phyloP scores from a whole-genome alignment of 2,888 invertebrate species.

The Drosophila multiciliata region DNA sequence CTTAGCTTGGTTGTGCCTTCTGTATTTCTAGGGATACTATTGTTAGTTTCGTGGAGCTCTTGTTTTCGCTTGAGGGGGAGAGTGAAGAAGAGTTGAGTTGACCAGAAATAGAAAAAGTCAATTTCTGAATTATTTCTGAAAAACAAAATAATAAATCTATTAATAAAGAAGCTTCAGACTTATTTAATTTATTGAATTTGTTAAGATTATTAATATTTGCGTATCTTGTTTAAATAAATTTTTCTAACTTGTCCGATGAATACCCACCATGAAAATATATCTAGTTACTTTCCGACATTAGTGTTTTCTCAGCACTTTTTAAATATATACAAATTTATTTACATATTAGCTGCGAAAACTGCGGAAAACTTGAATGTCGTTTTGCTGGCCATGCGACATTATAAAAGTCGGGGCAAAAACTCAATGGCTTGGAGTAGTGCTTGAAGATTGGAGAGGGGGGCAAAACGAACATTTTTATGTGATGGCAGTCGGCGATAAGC shows the following conservation, averaged over 20 bases:
- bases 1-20: conserved; percentile 16
- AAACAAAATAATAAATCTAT: not conserved
- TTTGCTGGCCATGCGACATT: not conserved
- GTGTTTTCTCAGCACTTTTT: not conserved
- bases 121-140: not conserved
- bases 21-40: not conserved
- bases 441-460: not conserved
- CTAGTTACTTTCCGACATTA: not conserved
- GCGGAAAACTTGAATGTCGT: conserved; percentile 13
- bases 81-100: not conserved
- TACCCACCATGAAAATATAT: not conserved
- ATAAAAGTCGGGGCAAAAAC: conserved; percentile 3
- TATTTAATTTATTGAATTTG: not conserved
- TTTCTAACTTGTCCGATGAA: not conserved
- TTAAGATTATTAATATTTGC: not conserved
- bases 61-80: not conserved
- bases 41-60: not conserved
- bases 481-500: conserved; percentile 69
- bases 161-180: not conserved
- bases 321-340: not conserved
- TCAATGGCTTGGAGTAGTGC: conserved; percentile 6
- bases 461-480: conserved; percentile 9
- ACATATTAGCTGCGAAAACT: not conserved
- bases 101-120: not conserved
- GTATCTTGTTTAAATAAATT: not conserved